Evolutionary conservation across 2,113 vertebrate genomes (phyloP).

Genomic region (Alces alces): DNA sequence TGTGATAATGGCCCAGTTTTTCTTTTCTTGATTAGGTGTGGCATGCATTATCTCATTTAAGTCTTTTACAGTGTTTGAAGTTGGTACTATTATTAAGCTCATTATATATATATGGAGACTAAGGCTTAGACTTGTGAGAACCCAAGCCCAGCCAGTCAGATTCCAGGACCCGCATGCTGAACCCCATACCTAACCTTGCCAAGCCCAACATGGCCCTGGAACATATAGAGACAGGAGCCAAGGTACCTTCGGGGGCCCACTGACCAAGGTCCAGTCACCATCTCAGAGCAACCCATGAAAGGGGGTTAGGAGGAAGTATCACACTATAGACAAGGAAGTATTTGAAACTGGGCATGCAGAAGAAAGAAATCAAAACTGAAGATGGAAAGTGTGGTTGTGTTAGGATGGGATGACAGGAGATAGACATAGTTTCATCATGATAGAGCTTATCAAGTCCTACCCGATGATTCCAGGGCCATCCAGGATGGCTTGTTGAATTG

Average conservation of each 20-base stretch:
- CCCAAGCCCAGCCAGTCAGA: neutral
- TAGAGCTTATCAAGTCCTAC: neutral
- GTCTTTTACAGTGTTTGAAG: neutral
- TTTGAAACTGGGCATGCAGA: neutral
- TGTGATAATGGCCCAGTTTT: neutral
- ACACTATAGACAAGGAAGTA: neutral
- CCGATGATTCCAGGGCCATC: neutral
- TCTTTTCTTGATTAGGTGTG: neutral
- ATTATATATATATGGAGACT: neutral
- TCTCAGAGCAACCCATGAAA: neutral
- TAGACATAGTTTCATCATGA: neutral
- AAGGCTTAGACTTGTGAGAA: neutral
- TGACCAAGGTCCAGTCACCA: too few species aligned
- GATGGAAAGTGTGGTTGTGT: neutral
- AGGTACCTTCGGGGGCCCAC: too few species aligned
- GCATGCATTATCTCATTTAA: neutral
- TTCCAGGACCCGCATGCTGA: neutral
- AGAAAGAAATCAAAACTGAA: neutral
- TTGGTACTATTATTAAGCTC: neutral
- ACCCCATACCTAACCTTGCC: neutral
- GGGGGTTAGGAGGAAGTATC: neutral
- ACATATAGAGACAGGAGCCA: neutral
- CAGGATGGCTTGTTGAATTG: neutral
- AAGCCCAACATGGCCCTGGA: neutral
- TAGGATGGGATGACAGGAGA: neutral